Evolutionary conservation across 1,140 invertebrate species (phyloP), one percentile per base, ranked within the genome.

Genomic region (Leptinotarsa lineolata): DNA sequence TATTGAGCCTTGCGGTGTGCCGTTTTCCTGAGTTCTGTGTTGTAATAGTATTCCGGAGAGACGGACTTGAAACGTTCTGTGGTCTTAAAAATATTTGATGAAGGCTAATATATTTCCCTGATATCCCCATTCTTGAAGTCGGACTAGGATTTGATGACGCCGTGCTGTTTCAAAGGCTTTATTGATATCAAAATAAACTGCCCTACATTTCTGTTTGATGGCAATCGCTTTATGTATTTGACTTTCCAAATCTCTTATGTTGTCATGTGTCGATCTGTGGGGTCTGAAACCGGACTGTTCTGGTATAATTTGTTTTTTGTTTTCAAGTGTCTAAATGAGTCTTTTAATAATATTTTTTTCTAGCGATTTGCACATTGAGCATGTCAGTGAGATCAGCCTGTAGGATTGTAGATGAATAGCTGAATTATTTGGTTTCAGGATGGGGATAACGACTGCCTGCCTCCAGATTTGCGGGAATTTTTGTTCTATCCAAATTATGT

Each of bases 281-380:
- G 24, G 15, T 63, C n/a, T n/a, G n/a, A n/a, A n/a, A n/a, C n/a
- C n/a, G n/a, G n/a, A n/a, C n/a, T n/a, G n/a, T n/a, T n/a, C n/a
- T n/a, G n/a, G n/a, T n/a, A n/a, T n/a, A n/a, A n/a, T n/a, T n/a
- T n/a, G n/a, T n/a, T n/a, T n/a, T 39, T 71, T 71, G 8, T 16
- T n/a, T 63, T 71, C 70, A 12, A 71, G 59, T 30, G 22, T 44
- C 76, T n/a, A n/a, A n/a, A n/a, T n/a, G n/a, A n/a, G n/a, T n/a
- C n/a, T n/a, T n/a, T n/a, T n/a, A n/a, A n/a, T 75, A 8, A 77
- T 65, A n/a, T 73, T 77, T 73, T 72, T 77, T 58, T 77, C 76
- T 6, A 77, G 59, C 15, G 73, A 21, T 69, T 77, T 77, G 63
- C 70, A 72, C 72, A 73, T 70, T 8, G 67, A 70, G 66, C n/a